Conservation (phyloP, 2,888 invertebrate species). For the Vanessa cardui region DNA sequence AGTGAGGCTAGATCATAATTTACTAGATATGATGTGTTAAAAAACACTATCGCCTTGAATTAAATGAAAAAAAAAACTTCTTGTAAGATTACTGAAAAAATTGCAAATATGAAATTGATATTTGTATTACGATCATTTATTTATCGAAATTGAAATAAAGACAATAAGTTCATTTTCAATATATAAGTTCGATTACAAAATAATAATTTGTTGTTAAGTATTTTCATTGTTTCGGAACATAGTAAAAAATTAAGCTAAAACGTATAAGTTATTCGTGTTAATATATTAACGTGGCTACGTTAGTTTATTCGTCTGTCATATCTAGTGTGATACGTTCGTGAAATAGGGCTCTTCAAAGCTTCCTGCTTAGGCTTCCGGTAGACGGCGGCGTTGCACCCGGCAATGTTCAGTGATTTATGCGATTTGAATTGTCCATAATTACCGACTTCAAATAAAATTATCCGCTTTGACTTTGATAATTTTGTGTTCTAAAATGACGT, state of each 20-base stretch:
- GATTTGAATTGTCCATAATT: conserved; percentile 73
- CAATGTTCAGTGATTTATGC: conserved; percentile 71
- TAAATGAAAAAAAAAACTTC: too few relatives aligned
- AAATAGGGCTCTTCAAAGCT: conserved; percentile 63
- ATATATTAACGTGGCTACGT: too few relatives aligned
- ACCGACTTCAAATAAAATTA: conserved; percentile 57
- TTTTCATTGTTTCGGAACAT: too few relatives aligned
- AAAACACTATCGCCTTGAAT: not conserved
- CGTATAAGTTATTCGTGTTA: too few relatives aligned
- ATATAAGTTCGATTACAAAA: too few relatives aligned
- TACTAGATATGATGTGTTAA: conserved; percentile 50
- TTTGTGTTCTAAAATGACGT: conserved; percentile 25
- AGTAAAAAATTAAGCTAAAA: too few relatives aligned
- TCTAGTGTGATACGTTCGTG: conserved; percentile 47
- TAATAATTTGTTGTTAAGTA: too few relatives aligned
- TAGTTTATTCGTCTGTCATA: conserved; percentile 37
- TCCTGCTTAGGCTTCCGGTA: conserved; percentile 73
- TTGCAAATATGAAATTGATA: too few relatives aligned
- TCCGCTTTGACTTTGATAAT: conserved; percentile 40
- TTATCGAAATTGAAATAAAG: too few relatives aligned
- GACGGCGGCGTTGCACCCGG: conserved; percentile 65
- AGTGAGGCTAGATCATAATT: conserved; percentile 44
- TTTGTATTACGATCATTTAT: too few relatives aligned
- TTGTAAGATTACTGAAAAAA: too few relatives aligned
- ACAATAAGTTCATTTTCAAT: too few relatives aligned